A percentile compares a stretch with the other conserved stretches of the same genome.
phyloP scores from a whole-genome alignment of 2,797 vertebrate species.

The Tenualosa thibaudeaui region DNA sequence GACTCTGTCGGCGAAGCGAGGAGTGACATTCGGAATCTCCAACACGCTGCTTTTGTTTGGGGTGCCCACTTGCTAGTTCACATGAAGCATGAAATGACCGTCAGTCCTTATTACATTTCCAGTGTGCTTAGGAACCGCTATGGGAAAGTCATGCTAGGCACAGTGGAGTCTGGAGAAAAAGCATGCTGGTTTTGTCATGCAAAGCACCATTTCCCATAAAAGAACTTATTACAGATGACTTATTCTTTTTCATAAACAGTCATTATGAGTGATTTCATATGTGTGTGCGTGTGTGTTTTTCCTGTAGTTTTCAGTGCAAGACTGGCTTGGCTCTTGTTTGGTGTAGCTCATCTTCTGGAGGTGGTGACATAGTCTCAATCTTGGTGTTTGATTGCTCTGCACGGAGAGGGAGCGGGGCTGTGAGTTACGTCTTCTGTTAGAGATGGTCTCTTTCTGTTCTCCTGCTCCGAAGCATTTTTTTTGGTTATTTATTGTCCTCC shows the following conservation, averaged over 20 bases:
- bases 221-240: constrained; percentile 33
- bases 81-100: constrained; percentile 42
- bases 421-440: constrained; percentile 27
- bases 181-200: constrained; percentile 42
- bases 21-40: constrained; percentile 46
- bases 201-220: constrained; percentile 53
- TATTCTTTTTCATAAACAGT: constrained; percentile 13
- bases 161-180: not conserved
- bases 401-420: not conserved
- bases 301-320: not conserved
- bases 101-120: constrained; percentile 48
- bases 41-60: constrained; percentile 53
- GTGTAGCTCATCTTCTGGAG: not conserved
- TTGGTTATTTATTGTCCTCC: constrained; percentile 69
- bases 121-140: constrained; percentile 31
- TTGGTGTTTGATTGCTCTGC: not conserved
- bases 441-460: constrained; percentile 50
- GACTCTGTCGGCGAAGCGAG: constrained; percentile 37
- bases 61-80: constrained; percentile 43
- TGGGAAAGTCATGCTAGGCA: not conserved
- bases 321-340: not conserved
- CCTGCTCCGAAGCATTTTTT: not conserved
- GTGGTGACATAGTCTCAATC: not conserved
- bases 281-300: not conserved
- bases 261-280: constrained; percentile 19